Conservation (phyloP, 2,113 vertebrate species). For the Oxygymnocypris stewartii region DNA sequence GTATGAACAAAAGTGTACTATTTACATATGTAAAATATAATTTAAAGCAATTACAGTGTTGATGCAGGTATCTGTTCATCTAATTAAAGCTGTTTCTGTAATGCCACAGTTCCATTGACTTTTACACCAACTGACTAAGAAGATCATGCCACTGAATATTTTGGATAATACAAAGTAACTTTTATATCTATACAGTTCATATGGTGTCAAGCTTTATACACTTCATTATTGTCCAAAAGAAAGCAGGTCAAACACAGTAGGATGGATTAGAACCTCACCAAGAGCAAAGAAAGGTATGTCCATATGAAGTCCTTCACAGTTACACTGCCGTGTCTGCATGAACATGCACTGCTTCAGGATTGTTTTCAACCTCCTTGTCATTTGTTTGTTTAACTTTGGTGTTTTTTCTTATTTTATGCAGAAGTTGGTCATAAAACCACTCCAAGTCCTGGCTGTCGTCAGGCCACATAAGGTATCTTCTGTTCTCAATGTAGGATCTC, state of each 20-base stretch:
- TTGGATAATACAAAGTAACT: constrained; percentile 10
- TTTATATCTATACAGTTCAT: not conserved
- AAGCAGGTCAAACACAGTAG: not conserved
- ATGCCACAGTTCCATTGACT: not conserved
- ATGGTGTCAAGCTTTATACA: not conserved
- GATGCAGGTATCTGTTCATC: not conserved
- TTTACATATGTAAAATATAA: not conserved
- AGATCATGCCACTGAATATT: not conserved
- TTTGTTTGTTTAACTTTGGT: constrained; percentile 58
- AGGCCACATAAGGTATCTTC: constrained; percentile 82
- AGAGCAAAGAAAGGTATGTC: not conserved
- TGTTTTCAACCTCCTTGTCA: not conserved
- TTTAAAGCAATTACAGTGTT: not conserved
- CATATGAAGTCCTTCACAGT: not conserved
- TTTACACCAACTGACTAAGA: not conserved
- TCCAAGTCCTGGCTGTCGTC: constrained; percentile 85
- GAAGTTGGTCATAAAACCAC: constrained; percentile 84
- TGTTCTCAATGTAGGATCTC: constrained; percentile 76
- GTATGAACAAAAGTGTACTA: not conserved
- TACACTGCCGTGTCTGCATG: constrained; percentile 34
- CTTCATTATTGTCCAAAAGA: not conserved
- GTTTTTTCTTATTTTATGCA: constrained; percentile 74
- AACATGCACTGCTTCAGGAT: not conserved
- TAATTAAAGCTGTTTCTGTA: not conserved
- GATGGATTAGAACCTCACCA: not conserved